Conservation (phyloP, 1,140 invertebrate species). For the Tetraneura akinire region DNA sequence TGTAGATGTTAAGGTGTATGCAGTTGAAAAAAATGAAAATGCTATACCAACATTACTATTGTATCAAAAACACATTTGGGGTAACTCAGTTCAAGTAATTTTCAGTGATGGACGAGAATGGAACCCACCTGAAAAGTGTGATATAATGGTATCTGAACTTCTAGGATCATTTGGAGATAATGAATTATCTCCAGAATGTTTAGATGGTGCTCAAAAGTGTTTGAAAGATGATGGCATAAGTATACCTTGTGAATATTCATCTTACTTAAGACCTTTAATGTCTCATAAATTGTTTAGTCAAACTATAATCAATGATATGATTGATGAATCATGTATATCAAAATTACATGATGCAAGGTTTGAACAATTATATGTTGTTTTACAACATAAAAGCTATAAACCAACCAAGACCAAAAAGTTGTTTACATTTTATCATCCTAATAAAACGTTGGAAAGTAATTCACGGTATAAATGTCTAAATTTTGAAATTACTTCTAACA, state of each 20-base stretch:
- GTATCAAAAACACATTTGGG: constrained; percentile 80
- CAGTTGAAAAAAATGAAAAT: constrained; percentile 98
- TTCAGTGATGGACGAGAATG: constrained; percentile 91
- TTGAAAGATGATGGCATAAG: constrained; percentile 89
- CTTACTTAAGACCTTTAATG: constrained; percentile 85
- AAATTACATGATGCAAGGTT: constrained; percentile 59
- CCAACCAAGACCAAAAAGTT: constrained; percentile 77
- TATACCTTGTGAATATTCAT: constrained; percentile 89
- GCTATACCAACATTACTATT: constrained; percentile 61
- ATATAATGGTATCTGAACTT: constrained; percentile 95
- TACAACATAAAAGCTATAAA: constrained; percentile 86
- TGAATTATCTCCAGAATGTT: constrained; percentile 96
- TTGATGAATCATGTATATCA: constrained; percentile 19
- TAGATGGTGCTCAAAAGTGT: constrained; percentile 92
- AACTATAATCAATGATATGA: constrained; percentile 4
- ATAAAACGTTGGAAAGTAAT: constrained; percentile 66
- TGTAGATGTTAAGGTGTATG: constrained; percentile 76
- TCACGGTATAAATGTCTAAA: constrained; percentile 70
- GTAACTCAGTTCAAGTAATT: constrained; percentile 72
- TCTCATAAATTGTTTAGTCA: constrained; percentile 72
- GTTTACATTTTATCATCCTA: constrained; percentile 90
- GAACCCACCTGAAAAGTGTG: constrained; percentile 76
- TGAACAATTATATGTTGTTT: constrained; percentile 91
- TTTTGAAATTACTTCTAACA: constrained; percentile 74
- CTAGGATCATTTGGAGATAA: constrained; percentile 98